Evolutionary conservation across 2,113 vertebrate genomes (phyloP).

Genomic region (Rhineura floridana): DNA sequence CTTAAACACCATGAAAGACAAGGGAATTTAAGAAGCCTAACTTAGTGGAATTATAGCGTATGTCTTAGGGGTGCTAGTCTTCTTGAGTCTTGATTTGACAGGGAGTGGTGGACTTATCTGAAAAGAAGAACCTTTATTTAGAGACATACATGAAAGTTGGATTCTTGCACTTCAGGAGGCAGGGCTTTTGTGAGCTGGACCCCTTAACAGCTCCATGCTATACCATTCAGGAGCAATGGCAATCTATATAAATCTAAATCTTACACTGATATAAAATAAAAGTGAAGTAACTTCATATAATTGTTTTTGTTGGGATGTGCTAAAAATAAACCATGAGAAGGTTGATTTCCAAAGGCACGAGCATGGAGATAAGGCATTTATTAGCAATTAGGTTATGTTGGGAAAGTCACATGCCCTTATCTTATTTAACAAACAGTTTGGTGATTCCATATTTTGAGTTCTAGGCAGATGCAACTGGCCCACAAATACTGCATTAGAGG

Average conservation of each 20-base stretch:
- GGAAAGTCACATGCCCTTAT: no score
- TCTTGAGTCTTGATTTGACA: background rate
- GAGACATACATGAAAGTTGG: background rate
- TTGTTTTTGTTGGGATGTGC: constrained; percentile 38
- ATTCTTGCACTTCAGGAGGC: no score
- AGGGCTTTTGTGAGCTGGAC: no score
- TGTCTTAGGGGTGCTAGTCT: background rate
- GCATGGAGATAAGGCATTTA: constrained; percentile 50
- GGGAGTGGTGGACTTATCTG: background rate
- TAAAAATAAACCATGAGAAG: constrained; percentile 55
- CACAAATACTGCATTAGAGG: constrained; percentile 31
- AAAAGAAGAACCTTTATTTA: background rate
- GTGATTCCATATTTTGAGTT: constrained; percentile 38
- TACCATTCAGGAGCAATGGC: constrained; percentile 33
- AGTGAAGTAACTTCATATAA: constrained; percentile 36
- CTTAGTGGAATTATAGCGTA: background rate
- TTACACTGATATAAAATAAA: no score
- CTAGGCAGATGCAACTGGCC: constrained; percentile 27
- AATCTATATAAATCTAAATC: background rate
- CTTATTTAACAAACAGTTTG: constrained; percentile 50
- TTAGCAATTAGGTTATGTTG: constrained; percentile 46
- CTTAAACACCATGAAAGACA: background rate
- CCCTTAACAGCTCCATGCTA: background rate
- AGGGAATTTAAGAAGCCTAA: background rate
- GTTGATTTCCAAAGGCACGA: constrained; percentile 57